Percentiles rank a stretch among this genome's conserved stretches.
Conservation (phyloP, 2,113 vertebrate genomes). For the Microcebus ravelobensis region DNA sequence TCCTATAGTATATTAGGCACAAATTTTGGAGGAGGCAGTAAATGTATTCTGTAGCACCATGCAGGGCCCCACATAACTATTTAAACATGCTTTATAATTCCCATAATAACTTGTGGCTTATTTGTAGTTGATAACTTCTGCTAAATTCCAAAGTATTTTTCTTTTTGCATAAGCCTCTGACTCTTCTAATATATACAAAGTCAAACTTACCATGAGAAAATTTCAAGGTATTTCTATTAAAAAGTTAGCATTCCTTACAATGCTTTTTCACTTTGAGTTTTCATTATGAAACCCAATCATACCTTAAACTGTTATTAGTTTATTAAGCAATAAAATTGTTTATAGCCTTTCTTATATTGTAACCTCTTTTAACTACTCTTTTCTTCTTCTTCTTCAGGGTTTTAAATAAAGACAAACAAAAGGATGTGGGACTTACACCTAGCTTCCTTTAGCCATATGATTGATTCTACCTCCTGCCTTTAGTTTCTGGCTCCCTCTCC, state of each 20-base stretch:
- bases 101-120: background rate
- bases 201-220: background rate
- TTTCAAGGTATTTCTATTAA: background rate
- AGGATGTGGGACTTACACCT: background rate
- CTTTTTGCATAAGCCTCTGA: background rate
- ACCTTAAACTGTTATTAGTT: background rate
- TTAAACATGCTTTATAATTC: background rate
- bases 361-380: conserved; percentile 1
- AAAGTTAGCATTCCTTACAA: background rate
- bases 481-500: background rate
- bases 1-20: background rate
- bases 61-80: background rate
- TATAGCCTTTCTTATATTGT: background rate
- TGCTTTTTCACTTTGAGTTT: conserved; percentile 8
- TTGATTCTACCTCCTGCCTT: background rate
- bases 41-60: background rate
- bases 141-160: background rate
- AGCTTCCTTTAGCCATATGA: background rate
- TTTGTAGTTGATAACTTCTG: background rate
- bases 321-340: background rate
- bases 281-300: background rate
- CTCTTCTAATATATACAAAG: background rate
- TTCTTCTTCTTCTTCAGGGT: background rate
- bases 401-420: conserved; percentile 37
- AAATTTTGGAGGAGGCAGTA: background rate